Conservation (phyloP, 2,888 invertebrate species). For the Argyra leucocephala region DNA sequence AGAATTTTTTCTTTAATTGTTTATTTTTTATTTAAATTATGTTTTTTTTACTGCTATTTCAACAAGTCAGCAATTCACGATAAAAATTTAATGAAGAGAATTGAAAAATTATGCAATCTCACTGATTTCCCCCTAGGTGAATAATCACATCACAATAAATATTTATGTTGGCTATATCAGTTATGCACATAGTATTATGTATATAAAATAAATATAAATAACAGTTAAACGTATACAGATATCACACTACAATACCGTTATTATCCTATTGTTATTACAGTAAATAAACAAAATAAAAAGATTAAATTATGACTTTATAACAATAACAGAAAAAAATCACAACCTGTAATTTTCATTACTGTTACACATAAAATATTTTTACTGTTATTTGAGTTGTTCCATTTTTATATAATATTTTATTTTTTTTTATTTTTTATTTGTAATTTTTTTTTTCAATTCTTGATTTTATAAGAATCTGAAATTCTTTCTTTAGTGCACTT, state of each 20-base stretch:
- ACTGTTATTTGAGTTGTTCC: too few species aligned
- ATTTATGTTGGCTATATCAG: neutral
- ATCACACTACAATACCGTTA: neutral
- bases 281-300: slow-evolving; percentile 1
- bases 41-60: neutral
- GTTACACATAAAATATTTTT: too few species aligned
- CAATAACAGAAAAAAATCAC: neutral
- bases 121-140: neutral
- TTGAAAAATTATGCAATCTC: neutral
- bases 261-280: neutral
- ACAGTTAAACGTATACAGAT: neutral
- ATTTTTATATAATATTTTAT: too few species aligned
- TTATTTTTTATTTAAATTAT: neutral
- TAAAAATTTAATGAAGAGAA: neutral
- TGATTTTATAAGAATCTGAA: too few species aligned
- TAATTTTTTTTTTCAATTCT: too few species aligned
- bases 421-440: too few species aligned
- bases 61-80: neutral
- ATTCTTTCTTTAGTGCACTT: too few species aligned
- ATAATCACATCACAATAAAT: neutral
- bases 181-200: neutral
- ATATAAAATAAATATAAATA: too few species aligned
- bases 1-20: neutral
- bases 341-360: neutral
- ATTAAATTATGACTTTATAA: slow-evolving; percentile 4